A percentile compares a stretch with the other conserved stretches of the same genome.
Evolutionary conservation across 1,140 invertebrate species (phyloP).

Genomic region (Drosophila rhopaloa): DNA sequence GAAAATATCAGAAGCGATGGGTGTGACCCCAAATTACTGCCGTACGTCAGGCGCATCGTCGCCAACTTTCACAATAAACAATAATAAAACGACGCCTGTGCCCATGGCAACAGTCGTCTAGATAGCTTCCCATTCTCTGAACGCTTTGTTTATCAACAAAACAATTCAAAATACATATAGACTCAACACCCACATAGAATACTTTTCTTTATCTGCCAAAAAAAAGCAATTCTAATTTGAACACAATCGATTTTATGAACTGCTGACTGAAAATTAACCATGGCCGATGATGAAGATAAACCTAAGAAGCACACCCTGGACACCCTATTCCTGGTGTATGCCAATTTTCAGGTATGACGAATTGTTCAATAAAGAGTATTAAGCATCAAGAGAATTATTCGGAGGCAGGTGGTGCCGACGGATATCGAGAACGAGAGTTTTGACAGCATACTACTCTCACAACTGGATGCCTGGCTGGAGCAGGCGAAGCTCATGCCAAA

Average conservation of each 20-base stretch:
- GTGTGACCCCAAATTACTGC: slow-evolving; percentile 19
- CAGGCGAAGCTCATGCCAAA: slow-evolving; percentile 72
- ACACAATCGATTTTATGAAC: slow-evolving; percentile 16
- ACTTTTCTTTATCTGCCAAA: slow-evolving; percentile 48
- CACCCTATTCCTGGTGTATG: slow-evolving; percentile 61
- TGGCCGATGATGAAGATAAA: slow-evolving; percentile 82
- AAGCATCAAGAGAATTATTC: background rate
- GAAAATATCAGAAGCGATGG: slow-evolving; percentile 19
- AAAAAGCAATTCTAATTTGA: slow-evolving; percentile 2
- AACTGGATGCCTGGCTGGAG: slow-evolving; percentile 72
- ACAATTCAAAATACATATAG: slow-evolving; percentile 30
- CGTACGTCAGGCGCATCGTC: slow-evolving; percentile 32
- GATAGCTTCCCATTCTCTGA: slow-evolving; percentile 13
- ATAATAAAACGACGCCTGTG: slow-evolving; percentile 9
- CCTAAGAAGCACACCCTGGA: slow-evolving; percentile 76
- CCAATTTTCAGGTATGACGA: slow-evolving; percentile 55
- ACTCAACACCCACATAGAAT: slow-evolving; percentile 1
- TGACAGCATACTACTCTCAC: slow-evolving; percentile 70
- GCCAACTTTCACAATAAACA: slow-evolving; percentile 26
- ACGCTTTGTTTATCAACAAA: slow-evolving; percentile 66
- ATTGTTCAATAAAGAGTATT: background rate
- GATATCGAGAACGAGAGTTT: slow-evolving; percentile 68
- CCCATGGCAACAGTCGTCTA: slow-evolving; percentile 29
- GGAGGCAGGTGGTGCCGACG: slow-evolving; percentile 24
- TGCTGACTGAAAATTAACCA: slow-evolving; percentile 11